Evolutionary conservation across 2,113 vertebrate species (phyloP), one percentile per base, ranked within the genome.

Genomic region (Hyperoodon ampullatus): DNA sequence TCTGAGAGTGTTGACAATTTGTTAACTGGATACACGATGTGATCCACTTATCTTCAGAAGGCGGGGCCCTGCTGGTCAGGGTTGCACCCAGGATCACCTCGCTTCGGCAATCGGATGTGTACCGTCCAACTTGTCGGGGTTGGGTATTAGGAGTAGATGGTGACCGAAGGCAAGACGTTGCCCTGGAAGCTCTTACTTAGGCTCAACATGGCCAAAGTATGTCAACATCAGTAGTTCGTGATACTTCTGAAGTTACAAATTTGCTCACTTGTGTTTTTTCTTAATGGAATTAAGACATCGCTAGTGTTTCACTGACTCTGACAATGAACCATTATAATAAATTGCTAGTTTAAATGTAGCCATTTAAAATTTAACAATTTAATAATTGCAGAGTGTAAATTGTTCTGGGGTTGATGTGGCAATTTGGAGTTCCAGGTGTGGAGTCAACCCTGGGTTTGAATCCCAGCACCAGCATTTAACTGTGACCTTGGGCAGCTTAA

Each of bases 241-340:
- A 6, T 50, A 53, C 78, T 42, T 39, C 35, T 35, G 3, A 75
- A 72, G 70, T 93, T 93, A 92, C 50, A 80, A 10, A 33, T 85
- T 70, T 65, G 74, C 11, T 42, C 58, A 85, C 90, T 84, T 88
- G n/a, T 80, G 47, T 81, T 94, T 94, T 96, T 88, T 35, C 50
- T 89, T 85, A 24, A 42, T 84, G 26, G 21, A 84, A 60, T 44
- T 82, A 89, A 42, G 39, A 70, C n/a, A 65, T 94, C 24, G 3
- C 9, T 47, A 44, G 28, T 50, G 4, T 39, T 55, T 71, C 35
- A 68, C 58, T 9, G 18, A 55, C 55, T 94, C 50, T 95, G 53
- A 83, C 63, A 93, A 3, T 65, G 53, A 74, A 26, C 10, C 15
- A 42, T 85, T 70, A 5, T 75, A 81, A 61, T 72, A 68, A 93